Evolutionary conservation across 2,888 invertebrate species (phyloP), one percentile per base, ranked within the genome.

Genomic region (Lagria hirta): DNA sequence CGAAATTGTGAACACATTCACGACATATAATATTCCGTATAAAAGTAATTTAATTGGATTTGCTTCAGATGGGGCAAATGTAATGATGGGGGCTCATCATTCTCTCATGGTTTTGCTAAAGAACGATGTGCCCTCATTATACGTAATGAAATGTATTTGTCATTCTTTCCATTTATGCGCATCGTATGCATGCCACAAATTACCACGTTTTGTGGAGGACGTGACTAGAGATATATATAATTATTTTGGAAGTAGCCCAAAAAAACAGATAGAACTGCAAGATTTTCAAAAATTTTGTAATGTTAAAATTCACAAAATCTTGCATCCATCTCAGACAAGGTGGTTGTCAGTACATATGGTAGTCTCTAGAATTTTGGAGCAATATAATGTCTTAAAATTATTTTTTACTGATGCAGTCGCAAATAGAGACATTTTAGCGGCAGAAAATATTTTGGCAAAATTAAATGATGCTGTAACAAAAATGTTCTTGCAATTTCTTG

Each of bases 101-200:
- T 53, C 54, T 1, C 10, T 56, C 4, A 24, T 23, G 8, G 30
- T 29, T 15, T 14, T 27, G 7, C 41, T 51, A n/a, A 49, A 44
- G 35, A 27, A 43, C 13, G 44, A 51, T 27, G 49, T 17, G 49
- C 52, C n/a, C 4, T 20, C 35, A 23, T 5, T 57, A 14, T 57
- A 33, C 42, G 10, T 43, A 6, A 43, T 55, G 30, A 57, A 57
- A 40, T 63, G 62, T 40, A 53, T 58, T 13, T 63, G 57, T 23
- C 62, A 62, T 33, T 57, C 54, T 2, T 58, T 63, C 38, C 48
- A 49, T 12, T 38, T 60, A 40, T 60, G 58, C 40, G 57, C 59
- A 16, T 54, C 52, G 27, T 51, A 59, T 35, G 56, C 62, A 12
- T 57, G 54, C 21, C 12, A 48, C 24, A 58, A 57, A 43, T 33